Percentiles rank a stretch among this genome's conserved stretches.
Evolutionary conservation across 2,113 vertebrate genomes (phyloP).

Genomic region (Anser brachyrhynchus): DNA sequence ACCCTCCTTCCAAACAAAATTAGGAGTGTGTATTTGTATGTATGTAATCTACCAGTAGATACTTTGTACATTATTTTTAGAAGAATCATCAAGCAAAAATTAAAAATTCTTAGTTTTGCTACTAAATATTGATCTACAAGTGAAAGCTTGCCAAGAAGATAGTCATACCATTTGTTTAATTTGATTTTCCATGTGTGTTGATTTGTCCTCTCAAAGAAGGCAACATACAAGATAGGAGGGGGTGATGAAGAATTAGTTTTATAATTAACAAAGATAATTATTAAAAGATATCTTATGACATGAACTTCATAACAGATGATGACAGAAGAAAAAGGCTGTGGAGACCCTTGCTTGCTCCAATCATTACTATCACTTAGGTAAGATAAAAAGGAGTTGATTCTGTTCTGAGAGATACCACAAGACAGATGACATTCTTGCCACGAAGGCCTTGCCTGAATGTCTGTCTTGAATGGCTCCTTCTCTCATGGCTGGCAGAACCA

Average conservation of each 20-base stretch:
- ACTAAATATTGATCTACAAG: constrained; percentile 55
- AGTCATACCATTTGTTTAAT: constrained; percentile 26
- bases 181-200: constrained; percentile 28
- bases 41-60: neutral
- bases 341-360: neutral
- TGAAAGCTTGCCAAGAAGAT: constrained; percentile 7
- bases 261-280: neutral
- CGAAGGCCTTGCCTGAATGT: neutral
- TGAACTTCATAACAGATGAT: neutral
- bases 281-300: neutral
- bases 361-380: neutral
- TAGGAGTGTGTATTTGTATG: neutral
- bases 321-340: neutral
- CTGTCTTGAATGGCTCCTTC: neutral
- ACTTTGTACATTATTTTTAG: neutral
- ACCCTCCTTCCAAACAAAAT: neutral
- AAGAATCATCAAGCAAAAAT: constrained; percentile 4
- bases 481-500: neutral
- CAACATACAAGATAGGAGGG: neutral
- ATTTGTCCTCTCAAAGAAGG: neutral
- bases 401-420: neutral
- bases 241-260: neutral
- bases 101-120: constrained; percentile 18
- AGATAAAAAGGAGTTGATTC: neutral
- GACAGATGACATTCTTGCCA: neutral